phyloP scores from a whole-genome alignment of 2,888 invertebrate genomes.

The Diarsia dahlii region DNA sequence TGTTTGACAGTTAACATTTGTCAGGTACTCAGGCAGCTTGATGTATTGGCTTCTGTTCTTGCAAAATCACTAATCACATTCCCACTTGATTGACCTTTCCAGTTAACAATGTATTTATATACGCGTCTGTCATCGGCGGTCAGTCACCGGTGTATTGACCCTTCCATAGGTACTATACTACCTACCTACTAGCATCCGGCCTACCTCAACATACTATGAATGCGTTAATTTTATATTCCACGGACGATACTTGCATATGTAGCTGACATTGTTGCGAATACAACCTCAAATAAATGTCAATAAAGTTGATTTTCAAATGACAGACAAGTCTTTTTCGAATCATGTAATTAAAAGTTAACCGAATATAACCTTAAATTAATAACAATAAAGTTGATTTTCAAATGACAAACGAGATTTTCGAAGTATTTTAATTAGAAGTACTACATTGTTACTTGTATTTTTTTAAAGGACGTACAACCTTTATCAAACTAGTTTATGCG shows the following conservation, averaged over 20 bases:
- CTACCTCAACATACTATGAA: constrained; percentile 79
- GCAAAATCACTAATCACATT: constrained; percentile 46
- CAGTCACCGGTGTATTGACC: constrained; percentile 77
- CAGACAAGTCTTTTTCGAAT: constrained; percentile 3
- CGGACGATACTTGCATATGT: constrained; percentile 64
- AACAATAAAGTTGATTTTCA: too few relatives aligned
- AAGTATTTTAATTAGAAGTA: too few relatives aligned
- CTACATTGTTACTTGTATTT: constrained; percentile 41
- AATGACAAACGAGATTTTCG: too few relatives aligned
- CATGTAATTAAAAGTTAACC: constrained; percentile 41
- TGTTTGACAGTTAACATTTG: too few relatives aligned
- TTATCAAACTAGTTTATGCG: too few relatives aligned
- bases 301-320: constrained; percentile 38
- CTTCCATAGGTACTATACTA: constrained; percentile 49
- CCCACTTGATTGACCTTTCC: constrained; percentile 58
- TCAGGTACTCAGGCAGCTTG: too few relatives aligned
- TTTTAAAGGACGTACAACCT: constrained; percentile 35
- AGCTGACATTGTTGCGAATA: constrained; percentile 47
- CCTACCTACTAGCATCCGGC: constrained; percentile 72
- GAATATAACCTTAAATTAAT: too few relatives aligned
- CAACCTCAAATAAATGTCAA: background rate
- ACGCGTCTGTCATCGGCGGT: constrained; percentile 73
- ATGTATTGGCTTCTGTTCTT: background rate
- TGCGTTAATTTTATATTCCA: constrained; percentile 69
- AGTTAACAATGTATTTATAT: constrained; percentile 56